A percentile compares a stretch with the other conserved stretches of the same genome.
Evolutionary conservation across 2,113 vertebrate species (phyloP).

Genomic region (Pterophyllum scalare): DNA sequence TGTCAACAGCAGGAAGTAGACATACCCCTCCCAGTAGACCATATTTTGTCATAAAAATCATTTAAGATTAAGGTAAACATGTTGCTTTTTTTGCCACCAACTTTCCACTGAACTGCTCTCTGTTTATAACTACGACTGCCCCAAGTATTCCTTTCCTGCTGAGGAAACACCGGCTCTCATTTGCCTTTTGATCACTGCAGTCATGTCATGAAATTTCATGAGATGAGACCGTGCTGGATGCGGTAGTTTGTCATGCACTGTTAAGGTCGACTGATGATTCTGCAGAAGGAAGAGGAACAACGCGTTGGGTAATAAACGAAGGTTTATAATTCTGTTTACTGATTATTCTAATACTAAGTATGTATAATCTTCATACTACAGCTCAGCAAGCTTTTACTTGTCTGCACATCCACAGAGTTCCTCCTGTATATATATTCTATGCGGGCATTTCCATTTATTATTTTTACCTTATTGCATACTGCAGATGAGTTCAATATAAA

Average conservation of each 20-base stretch:
- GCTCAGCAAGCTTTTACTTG: not conserved
- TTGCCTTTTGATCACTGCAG: conserved; percentile 27
- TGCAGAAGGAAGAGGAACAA: conserved; percentile 19
- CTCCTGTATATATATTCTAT: not conserved
- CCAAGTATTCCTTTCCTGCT: conserved; percentile 1
- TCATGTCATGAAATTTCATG: conserved; percentile 41
- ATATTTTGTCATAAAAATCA: not conserved
- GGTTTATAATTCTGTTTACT: not conserved
- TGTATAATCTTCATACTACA: not conserved
- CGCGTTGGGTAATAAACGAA: not conserved
- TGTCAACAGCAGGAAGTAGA: conserved; percentile 2
- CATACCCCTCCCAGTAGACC: not conserved
- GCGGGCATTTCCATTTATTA: not conserved
- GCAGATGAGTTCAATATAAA: not conserved
- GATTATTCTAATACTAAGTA: not conserved
- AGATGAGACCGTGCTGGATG: conserved; percentile 16
- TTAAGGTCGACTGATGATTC: conserved; percentile 16
- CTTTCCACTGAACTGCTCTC: not conserved
- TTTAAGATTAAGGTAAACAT: not conserved
- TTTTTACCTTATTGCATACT: not conserved
- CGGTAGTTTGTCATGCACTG: conserved; percentile 24
- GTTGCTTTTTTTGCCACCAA: not conserved
- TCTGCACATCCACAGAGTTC: not conserved
- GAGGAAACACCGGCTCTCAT: conserved; percentile 19
- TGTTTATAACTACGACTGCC: not conserved